These are phyloP conservation scores for Rhabditoides inermis DNA, from an alignment of 2,888 invertebrate species.

Conservation along the genomic window DNA sequence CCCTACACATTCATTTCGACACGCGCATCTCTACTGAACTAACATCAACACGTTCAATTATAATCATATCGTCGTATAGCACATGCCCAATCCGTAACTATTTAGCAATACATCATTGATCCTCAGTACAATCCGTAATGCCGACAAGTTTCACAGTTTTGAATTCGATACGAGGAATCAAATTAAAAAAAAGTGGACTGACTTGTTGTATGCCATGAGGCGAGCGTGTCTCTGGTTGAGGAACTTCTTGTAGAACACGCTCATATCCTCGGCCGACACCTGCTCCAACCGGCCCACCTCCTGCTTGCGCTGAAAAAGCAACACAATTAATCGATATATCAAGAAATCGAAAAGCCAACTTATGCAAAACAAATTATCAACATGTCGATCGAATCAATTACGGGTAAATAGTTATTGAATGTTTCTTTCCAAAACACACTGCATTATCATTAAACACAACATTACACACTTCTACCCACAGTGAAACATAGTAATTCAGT, in stretches of 20 bases:
- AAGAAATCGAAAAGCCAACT: background rate
- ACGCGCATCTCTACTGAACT: too few species aligned
- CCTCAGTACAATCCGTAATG: too few species aligned
- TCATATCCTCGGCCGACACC: constrained; percentile 43
- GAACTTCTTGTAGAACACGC: constrained; percentile 43
- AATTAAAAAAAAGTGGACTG: constrained; percentile 7
- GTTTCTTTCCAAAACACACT: too few species aligned
- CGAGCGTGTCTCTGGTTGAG: constrained; percentile 31
- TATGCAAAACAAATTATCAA: background rate
- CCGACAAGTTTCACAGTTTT: background rate
- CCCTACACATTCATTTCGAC: too few species aligned
- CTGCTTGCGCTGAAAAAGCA: constrained; percentile 32
- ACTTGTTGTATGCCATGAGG: constrained; percentile 42
- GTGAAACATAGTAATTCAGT: background rate
- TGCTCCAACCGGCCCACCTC: constrained; percentile 33
- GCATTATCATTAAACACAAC: too few species aligned
- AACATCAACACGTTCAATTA: too few species aligned
- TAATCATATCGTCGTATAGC: too few species aligned
- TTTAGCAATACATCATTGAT: too few species aligned
- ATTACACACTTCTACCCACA: too few species aligned
- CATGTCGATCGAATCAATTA: too few species aligned
- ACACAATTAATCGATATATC: constrained; percentile 1
- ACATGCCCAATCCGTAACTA: too few species aligned
- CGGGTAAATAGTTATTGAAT: too few species aligned
- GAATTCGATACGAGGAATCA: background rate